Percentiles rank a stretch among this genome's conserved stretches.
Conservation (phyloP, 2,113 vertebrate genomes). For the Aythya baeri region DNA sequence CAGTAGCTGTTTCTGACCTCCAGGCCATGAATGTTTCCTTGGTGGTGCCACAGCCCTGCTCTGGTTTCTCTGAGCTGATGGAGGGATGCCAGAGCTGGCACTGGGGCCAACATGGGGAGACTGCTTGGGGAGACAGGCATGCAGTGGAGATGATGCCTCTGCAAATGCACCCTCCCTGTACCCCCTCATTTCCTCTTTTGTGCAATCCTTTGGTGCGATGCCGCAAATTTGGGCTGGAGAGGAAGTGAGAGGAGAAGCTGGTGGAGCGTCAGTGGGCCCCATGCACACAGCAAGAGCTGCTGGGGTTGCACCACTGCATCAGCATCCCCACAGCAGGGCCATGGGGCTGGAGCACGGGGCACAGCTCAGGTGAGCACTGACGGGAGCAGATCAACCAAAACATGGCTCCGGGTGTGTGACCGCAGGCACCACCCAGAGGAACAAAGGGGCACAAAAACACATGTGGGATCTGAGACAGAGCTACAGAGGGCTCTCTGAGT, state of each 20-base stretch:
- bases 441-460: neutral
- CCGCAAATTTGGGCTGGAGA: neutral
- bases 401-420: rapidly evolving
- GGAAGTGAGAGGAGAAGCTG: neutral
- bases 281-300: neutral
- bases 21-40: rapidly evolving
- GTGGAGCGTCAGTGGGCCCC: neutral
- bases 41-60: rapidly evolving
- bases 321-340: neutral
- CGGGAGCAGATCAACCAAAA: neutral
- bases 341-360: neutral
- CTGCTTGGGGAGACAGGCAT: too few relatives aligned
- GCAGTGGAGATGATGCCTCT: neutral
- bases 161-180: too few relatives aligned
- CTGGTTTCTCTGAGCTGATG: rapidly evolving
- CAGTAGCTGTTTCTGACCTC: neutral
- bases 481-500: neutral
- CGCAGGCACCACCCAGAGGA: neutral
- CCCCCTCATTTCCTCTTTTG: too few relatives aligned
- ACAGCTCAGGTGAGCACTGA: neutral
- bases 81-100: neutral
- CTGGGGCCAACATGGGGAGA: neutral
- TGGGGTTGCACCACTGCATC: rapidly evolving
- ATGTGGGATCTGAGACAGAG: neutral
- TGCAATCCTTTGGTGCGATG: too few relatives aligned